These are phyloP conservation scores for Stercorarius parasiticus DNA, from an alignment of 2,113 vertebrate genomes.

Conservation along the genomic window DNA sequence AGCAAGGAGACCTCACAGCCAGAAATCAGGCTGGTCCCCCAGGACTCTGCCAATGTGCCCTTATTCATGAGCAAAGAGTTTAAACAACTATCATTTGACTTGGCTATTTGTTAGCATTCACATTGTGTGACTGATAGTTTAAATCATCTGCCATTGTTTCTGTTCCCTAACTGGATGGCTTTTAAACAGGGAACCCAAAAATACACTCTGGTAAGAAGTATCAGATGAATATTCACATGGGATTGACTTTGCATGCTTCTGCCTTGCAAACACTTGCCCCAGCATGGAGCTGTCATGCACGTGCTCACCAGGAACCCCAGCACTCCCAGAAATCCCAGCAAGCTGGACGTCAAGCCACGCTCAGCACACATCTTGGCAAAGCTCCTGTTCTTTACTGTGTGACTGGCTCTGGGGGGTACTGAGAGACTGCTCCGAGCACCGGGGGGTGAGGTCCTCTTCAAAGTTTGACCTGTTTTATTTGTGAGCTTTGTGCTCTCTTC, in stretches of 20 bases:
- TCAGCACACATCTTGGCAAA: constrained; percentile 39
- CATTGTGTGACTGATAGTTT: constrained; percentile 8
- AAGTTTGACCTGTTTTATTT: not conserved
- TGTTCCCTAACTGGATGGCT: not conserved
- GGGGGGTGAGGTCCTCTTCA: not conserved
- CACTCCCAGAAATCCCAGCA: not conserved
- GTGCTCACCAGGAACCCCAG: not conserved
- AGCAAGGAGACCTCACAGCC: not conserved
- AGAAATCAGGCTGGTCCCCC: constrained; percentile 14
- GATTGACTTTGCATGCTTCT: not conserved
- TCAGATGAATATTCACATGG: not conserved
- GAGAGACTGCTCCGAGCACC: not conserved
- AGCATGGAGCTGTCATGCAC: not conserved
- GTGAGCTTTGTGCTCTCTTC: not conserved
- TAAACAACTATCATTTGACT: not conserved
- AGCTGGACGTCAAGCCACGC: not conserved
- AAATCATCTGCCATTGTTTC: constrained; percentile 54
- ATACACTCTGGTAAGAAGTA: constrained; percentile 22
- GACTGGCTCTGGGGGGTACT: not conserved
- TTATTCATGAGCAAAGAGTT: not conserved
- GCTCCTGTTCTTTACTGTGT: not conserved
- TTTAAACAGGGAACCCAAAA: constrained; percentile 30
- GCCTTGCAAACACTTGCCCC: not conserved
- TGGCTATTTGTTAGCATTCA: not conserved
- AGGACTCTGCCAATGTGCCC: not conserved